These are phyloP conservation scores for Rhodinocichla rosea DNA, from an alignment of 2,113 vertebrate species.

Conservation along the genomic window DNA sequence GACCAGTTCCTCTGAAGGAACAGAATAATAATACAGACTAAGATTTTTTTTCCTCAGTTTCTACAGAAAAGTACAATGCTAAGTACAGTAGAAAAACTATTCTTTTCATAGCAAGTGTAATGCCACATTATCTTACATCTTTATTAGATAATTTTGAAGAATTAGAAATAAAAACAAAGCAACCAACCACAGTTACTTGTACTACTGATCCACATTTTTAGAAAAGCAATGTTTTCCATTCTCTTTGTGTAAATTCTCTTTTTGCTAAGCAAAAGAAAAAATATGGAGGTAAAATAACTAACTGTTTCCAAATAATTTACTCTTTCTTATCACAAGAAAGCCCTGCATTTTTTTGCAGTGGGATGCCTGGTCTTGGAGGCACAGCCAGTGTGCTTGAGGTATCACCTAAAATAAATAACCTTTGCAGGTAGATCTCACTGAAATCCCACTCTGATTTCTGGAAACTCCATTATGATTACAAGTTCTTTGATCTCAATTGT, in stretches of 20 bases:
- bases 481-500: not conserved
- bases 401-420: not conserved
- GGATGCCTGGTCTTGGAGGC: not conserved
- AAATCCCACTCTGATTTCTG: not conserved
- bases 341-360: fast-evolving
- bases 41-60: not conserved
- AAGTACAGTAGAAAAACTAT: not conserved
- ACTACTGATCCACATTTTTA: not conserved
- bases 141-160: not conserved
- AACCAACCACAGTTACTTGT: fast-evolving
- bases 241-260: not conserved
- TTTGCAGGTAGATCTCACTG: not conserved
- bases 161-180: not conserved
- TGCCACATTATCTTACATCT: not conserved
- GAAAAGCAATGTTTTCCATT: not conserved
- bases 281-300: not conserved
- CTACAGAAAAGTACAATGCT: not conserved
- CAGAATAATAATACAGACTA: not conserved
- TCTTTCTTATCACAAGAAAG: not conserved
- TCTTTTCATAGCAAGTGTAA: not conserved
- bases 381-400: not conserved
- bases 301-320: not conserved
- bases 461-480: not conserved
- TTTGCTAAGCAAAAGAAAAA: not conserved
- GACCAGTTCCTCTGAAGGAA: not conserved